These are phyloP conservation scores for Entosphenus tridentatus DNA, from an alignment of 2,113 vertebrate species.

Conservation along the genomic window DNA sequence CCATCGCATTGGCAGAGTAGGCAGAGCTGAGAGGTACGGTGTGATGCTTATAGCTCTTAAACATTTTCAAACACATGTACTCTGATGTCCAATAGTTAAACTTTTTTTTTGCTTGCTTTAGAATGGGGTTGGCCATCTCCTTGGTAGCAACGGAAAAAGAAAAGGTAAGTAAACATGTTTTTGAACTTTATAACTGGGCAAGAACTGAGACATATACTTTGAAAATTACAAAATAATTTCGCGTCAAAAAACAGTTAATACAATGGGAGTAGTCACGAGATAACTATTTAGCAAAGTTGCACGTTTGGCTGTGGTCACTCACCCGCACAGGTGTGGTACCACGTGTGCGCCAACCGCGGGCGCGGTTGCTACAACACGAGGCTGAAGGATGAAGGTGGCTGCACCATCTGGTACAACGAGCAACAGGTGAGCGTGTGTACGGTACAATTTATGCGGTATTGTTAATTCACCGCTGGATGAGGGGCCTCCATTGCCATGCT, in stretches of 20 bases:
- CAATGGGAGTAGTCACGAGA: no score
- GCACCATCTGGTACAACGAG: constrained; percentile 98
- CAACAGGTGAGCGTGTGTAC: constrained; percentile 30
- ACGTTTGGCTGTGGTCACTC: background rate
- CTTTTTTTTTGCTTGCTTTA: constrained; percentile 18
- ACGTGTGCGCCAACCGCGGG: constrained; percentile 62
- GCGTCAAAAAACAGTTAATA: no score
- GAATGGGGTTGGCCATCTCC: constrained; percentile 92
- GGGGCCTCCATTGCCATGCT: no score
- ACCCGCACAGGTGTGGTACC: constrained; percentile 70
- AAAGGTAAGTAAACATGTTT: constrained; percentile 33
- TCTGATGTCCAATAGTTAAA: constrained; percentile 7
- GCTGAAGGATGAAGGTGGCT: constrained; percentile 80
- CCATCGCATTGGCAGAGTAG: constrained; percentile 83
- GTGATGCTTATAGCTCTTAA: accelerated
- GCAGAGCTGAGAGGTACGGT: constrained; percentile 65
- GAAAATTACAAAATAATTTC: no score
- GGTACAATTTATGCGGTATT: no score
- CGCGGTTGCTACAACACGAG: constrained; percentile 74
- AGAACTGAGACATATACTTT: background rate
- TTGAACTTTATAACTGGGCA: background rate
- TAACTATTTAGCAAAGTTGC: no score
- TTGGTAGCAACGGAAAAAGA: constrained; percentile 88
- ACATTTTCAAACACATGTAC: background rate
- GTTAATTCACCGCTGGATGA: no score